Base-by-base conservation (phyloP, 2,888 invertebrate genomes). In the Chaetogeoica ovagalla region DNA sequence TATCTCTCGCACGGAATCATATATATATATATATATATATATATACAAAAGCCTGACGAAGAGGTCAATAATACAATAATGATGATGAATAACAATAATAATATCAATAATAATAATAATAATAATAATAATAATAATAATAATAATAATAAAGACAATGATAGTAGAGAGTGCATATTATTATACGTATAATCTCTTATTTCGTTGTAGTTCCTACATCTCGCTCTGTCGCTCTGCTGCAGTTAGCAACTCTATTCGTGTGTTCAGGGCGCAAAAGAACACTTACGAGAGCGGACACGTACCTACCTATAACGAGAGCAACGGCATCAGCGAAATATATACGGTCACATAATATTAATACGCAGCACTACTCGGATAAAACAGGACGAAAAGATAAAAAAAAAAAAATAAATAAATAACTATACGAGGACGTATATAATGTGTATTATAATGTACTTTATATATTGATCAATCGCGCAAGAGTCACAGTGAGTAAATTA, bases 401-500 rank as follows among this genome's bases (percentile, higher is more conserved):
- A 15, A 2, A 11, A 23, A 60, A n/a, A n/a, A n/a, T n/a, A n/a
- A n/a, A n/a, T n/a, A n/a, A 11, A 15, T 13, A 30, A 37, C 21
- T 15, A 15, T 15, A 30, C 30, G 5, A 30, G 21, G 57, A 39
- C 39, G 39, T n/a, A 59, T 21, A 59, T 13, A 48, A 19, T 57
- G 66, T 60, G 70, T 70, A 30, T 48, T 77, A 66, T 66, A 63
- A 66, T 66, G 9, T 30, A 30, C 4, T 30, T 30, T 30, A 43
- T 43, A 63, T 79, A 70, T 79, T 59, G 70, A 79, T 79, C 79
- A 71, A 79, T 79, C 70, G 71, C 70, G 55, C 77, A 23, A 57
- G 63, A 79, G 79, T 48, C 63, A 63, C 71, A 63, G 57, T 57
- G 82, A 71, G 82, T 81, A 82, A 83, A 83, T 83, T 83, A 83